These are phyloP conservation scores for Rhabdomys dilectus DNA, from an alignment of 2,113 vertebrate species.

Conservation along the genomic window DNA sequence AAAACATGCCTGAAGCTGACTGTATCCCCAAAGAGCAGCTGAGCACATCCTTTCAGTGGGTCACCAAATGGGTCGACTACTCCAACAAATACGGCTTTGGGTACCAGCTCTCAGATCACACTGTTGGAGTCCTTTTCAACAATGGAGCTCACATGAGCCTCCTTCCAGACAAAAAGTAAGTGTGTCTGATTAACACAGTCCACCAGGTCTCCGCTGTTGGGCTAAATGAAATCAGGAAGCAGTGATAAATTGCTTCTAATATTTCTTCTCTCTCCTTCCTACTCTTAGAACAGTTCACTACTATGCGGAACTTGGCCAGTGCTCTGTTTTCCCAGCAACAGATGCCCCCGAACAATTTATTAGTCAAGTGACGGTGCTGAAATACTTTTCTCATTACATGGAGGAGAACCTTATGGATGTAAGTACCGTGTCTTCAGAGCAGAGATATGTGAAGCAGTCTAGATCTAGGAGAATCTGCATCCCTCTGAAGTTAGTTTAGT, in stretches of 20 bases:
- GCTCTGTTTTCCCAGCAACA: slow-evolving; percentile 92
- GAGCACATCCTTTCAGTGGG: slow-evolving; percentile 95
- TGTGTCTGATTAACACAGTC: background rate
- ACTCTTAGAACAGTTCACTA: slow-evolving; percentile 95
- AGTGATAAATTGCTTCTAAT: background rate
- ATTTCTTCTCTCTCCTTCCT: background rate
- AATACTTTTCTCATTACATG: slow-evolving; percentile 99
- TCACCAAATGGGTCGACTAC: slow-evolving; percentile 99
- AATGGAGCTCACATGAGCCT: slow-evolving; percentile 99
- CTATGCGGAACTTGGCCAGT: slow-evolving; percentile 96
- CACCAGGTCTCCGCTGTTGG: background rate
- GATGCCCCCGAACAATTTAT: slow-evolving; percentile 97
- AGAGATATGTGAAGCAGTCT: no score
- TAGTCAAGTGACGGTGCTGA: slow-evolving; percentile 97
- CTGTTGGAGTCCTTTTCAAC: slow-evolving; percentile 98
- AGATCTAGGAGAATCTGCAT: background rate
- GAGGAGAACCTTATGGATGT: slow-evolving; percentile 99
- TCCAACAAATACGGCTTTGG: slow-evolving; percentile 99
- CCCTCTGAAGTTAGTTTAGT: background rate
- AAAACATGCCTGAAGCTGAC: slow-evolving; percentile 96
- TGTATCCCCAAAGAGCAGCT: slow-evolving; percentile 92
- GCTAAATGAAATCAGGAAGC: background rate
- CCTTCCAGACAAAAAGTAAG: slow-evolving; percentile 97
- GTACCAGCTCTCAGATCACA: slow-evolving; percentile 98
- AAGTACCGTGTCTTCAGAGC: slow-evolving; percentile 81